Base-by-base conservation (phyloP, 2,888 invertebrate species). In the Oxycera nigricornis region DNA sequence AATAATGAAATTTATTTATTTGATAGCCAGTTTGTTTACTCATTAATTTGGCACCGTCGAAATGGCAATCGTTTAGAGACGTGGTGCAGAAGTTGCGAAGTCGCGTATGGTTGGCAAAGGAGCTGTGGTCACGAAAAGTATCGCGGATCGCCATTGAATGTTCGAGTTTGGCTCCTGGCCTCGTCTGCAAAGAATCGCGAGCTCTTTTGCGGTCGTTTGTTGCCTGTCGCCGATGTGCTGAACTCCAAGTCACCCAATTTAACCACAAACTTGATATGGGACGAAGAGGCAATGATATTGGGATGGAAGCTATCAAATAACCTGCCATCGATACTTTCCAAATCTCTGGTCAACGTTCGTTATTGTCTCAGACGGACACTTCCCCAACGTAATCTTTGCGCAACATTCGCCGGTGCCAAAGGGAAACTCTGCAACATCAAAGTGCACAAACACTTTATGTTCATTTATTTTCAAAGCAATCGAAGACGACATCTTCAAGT, bases 1-100 rank as follows among this genome's bases (percentile, higher is more conserved):
- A 61, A 61, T 61, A 61, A 61, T 61, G 61, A 61, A 61, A 61
- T 61, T 61, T 61, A 61, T 61, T 61, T 61, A 30, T 61, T 61
- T 31, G 61, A 61, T 30, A 24, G 61, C 26, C 14, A 20, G 24
- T 17, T 31, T 61, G 20, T 61, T 61, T 61, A 26, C 61, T 61
- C 61, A 61, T 61, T 61, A 61, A 31, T 61, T 61, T 26, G 26
- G 26, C 20, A 7, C 17, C 61, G 26, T 30, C 6, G 31, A 17
- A 61, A 61, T 20, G 31, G 61, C 61, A 26, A n/a, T 31, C 31
- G n/a, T 28, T 30, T 28, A 61, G 31, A 61, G 35, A 17, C 17
- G 46, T 17, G 11, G 11, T 46, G 46, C 17, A 17, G 11, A 7
- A 46, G 46, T 11, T 14, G n/a, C 17, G 3, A 11, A 17, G 14